Evolutionary conservation across 1,140 invertebrate species (phyloP), one percentile per base, ranked within the genome.

Genomic region (Lepidurus arcticus): DNA sequence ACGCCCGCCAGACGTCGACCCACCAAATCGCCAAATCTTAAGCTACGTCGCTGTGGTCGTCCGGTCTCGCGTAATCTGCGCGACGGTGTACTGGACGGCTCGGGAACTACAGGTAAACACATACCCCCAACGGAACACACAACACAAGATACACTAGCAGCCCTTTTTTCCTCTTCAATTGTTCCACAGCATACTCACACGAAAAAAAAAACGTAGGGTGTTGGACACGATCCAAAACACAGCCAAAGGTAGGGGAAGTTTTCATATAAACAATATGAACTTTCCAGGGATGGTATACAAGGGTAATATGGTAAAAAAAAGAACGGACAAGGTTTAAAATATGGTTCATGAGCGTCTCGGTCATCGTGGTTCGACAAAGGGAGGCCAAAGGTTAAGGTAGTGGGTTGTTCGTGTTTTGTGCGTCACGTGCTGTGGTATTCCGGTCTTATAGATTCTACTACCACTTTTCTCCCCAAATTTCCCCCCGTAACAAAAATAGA

Each of bases 1-100:
- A 88, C 86, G 84, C 85, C 88, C 24, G 90, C 88, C 84, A 90
- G 85, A 81, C 89, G 87, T 82, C 88, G 86, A 83, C 89, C 89
- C 81, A 90, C 87, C 79, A 78, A 80, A 77, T 80, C 53, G 34
- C 53, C 24, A n/a, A 73, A 43, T 75, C 78, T 73, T 73, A 74
- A 44, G 45, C 65, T 44, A 47, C 73, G 78, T 43, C 44, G 21
- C 53, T 7, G 53, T 21, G 53, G 6, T 65, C 53, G 53, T 13
- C 53, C 16, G 9, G 53, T 9, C 16, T 65, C 53, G 8, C 53
- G 53, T 65, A 65, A 65, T 3, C 53, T 65, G 53, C 53, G 53
- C 8, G 53, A 65, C 7, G 53, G 53, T 1, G 53, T 65, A 65
- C 53, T 65, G 16, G 53, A 65, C 13, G 53, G 53, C 53, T 13